A percentile compares a stretch with the other conserved stretches of the same genome.
phyloP scores from a whole-genome alignment of 2,888 invertebrate species.

The Eupithecia abbreviata region DNA sequence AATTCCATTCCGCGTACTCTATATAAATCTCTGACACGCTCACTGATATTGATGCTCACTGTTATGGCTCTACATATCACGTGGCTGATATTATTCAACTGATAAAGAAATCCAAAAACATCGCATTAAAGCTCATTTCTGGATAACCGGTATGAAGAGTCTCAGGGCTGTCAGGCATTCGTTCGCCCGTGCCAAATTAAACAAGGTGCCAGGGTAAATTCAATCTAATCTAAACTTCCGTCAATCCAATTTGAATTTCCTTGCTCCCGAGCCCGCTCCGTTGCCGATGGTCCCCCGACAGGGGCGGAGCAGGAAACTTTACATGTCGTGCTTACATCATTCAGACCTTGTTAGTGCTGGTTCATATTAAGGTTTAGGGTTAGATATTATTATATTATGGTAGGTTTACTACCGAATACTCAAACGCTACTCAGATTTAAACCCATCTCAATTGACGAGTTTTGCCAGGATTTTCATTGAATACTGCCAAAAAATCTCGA shows the following conservation, averaged over 20 bases:
- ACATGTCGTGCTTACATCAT: slow-evolving; percentile 28
- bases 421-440: too few relatives aligned
- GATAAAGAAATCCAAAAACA: slow-evolving; percentile 15
- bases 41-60: slow-evolving; percentile 9
- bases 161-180: slow-evolving; percentile 42
- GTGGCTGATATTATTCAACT: slow-evolving; percentile 4
- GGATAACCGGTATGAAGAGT: slow-evolving; percentile 4
- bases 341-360: slow-evolving; percentile 26
- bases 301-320: slow-evolving; percentile 32
- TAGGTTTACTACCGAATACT: background rate
- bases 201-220: slow-evolving; percentile 79
- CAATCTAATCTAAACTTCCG: slow-evolving; percentile 82
- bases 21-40: slow-evolving; percentile 1
- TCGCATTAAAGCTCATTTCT: slow-evolving; percentile 23
- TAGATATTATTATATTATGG: background rate
- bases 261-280: slow-evolving; percentile 44
- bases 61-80: slow-evolving; percentile 6
- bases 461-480: too few relatives aligned
- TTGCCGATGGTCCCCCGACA: slow-evolving; percentile 42
- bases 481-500: too few relatives aligned
- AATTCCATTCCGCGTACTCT: background rate
- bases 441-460: too few relatives aligned
- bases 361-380: slow-evolving; percentile 8
- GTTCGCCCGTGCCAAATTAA: slow-evolving; percentile 74
- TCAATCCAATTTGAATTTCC: slow-evolving; percentile 81